Percentiles rank a stretch among this genome's conserved stretches.
Conservation (phyloP, 2,888 invertebrate species). For the Cheilosia vernalis region DNA sequence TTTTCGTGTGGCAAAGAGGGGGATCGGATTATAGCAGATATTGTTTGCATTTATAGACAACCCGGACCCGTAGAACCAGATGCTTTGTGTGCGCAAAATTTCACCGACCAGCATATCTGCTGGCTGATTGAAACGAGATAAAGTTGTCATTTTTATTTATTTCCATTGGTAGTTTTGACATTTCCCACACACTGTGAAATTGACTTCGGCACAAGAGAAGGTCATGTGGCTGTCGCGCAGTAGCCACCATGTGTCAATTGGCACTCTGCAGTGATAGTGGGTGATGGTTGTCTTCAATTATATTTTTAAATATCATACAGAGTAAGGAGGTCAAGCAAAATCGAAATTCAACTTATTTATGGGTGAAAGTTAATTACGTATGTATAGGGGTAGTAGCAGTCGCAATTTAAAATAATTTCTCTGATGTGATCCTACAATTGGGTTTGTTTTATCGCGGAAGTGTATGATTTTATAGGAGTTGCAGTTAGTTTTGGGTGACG, state of each 20-base stretch:
- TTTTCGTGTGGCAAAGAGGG: conserved; percentile 22
- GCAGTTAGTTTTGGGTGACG: too few species aligned
- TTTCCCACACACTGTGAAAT: conserved; percentile 66
- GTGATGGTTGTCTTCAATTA: conserved; percentile 62
- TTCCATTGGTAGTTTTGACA: conserved; percentile 62
- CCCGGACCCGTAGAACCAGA: conserved; percentile 76
- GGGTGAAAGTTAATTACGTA: conserved; percentile 69
- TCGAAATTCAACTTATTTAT: conserved; percentile 17
- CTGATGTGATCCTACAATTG: conserved; percentile 7
- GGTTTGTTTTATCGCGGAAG: conserved; percentile 32
- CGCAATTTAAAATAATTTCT: conserved; percentile 42
- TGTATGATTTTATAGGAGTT: conserved; percentile 25
- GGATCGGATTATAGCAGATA: conserved; percentile 34
- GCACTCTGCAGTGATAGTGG: conserved; percentile 60
- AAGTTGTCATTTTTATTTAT: conserved; percentile 72
- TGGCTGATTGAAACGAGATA: conserved; percentile 63
- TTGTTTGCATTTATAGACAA: conserved; percentile 61
- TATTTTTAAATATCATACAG: conserved; percentile 46
- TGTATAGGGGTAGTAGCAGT: conserved; percentile 42
- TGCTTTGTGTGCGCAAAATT: conserved; percentile 65
- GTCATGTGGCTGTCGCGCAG: conserved; percentile 25
- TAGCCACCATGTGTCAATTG: conserved; percentile 71
- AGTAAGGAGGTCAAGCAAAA: conserved; percentile 53
- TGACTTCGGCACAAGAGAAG: conserved; percentile 33
- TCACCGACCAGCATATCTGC: conserved; percentile 69